phyloP scores from a whole-genome alignment of 2,888 invertebrate species.

The Eupithecia vulgata region DNA sequence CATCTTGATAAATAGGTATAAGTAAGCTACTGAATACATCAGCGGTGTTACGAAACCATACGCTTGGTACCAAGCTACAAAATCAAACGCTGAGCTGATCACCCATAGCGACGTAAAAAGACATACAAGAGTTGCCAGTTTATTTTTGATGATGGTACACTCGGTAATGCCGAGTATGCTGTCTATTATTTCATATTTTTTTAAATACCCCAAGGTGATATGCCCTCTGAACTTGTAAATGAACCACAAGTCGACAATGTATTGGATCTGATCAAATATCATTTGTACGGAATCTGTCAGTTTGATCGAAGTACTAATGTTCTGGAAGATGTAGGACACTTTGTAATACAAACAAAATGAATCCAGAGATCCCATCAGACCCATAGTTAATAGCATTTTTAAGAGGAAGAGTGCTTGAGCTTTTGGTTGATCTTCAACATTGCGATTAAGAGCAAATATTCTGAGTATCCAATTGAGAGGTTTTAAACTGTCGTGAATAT shows the following conservation, averaged over 20 bases:
- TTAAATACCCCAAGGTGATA: constrained; percentile 60
- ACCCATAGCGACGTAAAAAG: constrained; percentile 57
- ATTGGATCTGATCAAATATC: constrained; percentile 63
- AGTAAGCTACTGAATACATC: constrained; percentile 55
- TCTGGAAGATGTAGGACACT: constrained; percentile 49
- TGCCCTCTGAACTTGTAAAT: constrained; percentile 63
- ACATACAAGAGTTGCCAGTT: constrained; percentile 51
- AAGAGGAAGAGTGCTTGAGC: constrained; percentile 20
- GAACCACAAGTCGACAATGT: constrained; percentile 63
- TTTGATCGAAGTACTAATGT: constrained; percentile 57
- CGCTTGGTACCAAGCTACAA: constrained; percentile 57
- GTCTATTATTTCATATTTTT: constrained; percentile 64
- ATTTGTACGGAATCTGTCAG: constrained; percentile 64
- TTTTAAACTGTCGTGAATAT: constrained; percentile 47
- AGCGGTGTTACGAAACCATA: constrained; percentile 55
- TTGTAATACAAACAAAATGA: constrained; percentile 59
- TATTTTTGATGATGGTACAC: constrained; percentile 50
- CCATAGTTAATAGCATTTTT: constrained; percentile 26
- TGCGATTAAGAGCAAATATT: constrained; percentile 59
- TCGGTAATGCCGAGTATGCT: constrained; percentile 53
- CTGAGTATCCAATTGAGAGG: constrained; percentile 56
- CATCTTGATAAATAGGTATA: constrained; percentile 69
- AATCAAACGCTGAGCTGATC: constrained; percentile 56
- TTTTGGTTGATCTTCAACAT: constrained; percentile 33
- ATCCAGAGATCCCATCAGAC: constrained; percentile 51